Evolutionary conservation across 2,113 vertebrate species (phyloP).

Genomic region (Ceyx margarethae): DNA sequence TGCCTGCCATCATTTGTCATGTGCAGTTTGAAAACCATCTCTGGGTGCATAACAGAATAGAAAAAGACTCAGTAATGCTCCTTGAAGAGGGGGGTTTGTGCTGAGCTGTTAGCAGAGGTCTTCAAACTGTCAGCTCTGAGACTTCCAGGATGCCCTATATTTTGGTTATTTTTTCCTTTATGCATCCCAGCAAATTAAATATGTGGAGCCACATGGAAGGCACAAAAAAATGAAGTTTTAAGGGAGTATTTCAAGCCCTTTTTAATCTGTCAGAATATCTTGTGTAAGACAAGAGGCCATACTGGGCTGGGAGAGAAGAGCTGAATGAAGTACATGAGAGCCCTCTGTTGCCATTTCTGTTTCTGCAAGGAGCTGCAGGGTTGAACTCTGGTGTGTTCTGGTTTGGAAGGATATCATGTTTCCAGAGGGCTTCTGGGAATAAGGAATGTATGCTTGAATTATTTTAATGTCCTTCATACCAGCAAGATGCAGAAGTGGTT

Average conservation of each 20-base stretch:
- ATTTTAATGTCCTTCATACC: neutral
- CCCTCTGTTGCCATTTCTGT: slow-evolving; percentile 55
- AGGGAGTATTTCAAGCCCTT: neutral
- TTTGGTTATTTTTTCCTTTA: neutral
- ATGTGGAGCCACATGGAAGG: neutral
- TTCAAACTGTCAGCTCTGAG: neutral
- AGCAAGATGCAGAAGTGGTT: neutral
- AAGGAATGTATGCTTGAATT: neutral
- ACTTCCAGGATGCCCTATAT: neutral
- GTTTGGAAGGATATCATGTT: neutral
- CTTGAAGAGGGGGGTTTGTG: neutral
- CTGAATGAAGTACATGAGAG: slow-evolving; percentile 18
- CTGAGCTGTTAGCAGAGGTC: neutral
- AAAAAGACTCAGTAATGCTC: neutral
- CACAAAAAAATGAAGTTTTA: neutral
- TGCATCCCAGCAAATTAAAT: neutral
- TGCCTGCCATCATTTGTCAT: neutral
- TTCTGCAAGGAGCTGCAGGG: slow-evolving; percentile 3
- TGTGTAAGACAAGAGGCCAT: neutral
- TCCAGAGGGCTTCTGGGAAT: neutral
- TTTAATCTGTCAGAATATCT: neutral
- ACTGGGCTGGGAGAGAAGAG: neutral
- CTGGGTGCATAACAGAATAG: neutral
- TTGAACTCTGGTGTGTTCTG: neutral
- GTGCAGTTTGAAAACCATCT: neutral